A percentile compares a stretch with the other conserved stretches of the same genome.
These are phyloP conservation scores for Pammene fasciana DNA, from an alignment of 2,888 invertebrate genomes.

Conservation along the genomic window DNA sequence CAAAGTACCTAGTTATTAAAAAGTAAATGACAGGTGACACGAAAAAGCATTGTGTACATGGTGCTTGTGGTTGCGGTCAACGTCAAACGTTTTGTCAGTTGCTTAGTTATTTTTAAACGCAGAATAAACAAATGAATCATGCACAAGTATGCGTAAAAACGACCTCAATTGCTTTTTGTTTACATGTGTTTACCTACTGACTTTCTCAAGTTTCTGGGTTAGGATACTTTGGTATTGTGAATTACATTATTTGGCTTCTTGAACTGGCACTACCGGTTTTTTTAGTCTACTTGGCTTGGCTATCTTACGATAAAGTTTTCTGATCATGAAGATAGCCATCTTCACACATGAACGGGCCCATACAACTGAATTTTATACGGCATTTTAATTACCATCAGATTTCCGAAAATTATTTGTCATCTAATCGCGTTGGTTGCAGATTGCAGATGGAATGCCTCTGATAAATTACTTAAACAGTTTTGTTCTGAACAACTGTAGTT, in stretches of 20 bases:
- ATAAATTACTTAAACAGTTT: no score
- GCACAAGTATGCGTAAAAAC: constrained; percentile 58
- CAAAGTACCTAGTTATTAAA: constrained; percentile 11
- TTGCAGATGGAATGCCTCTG: no score
- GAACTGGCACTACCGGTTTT: constrained; percentile 26
- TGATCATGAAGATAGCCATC: constrained; percentile 3
- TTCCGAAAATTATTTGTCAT: neutral
- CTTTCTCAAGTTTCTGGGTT: constrained; percentile 47
- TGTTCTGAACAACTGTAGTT: no score
- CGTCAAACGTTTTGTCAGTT: constrained; percentile 34
- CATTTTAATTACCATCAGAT: neutral
- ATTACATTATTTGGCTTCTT: constrained; percentile 36
- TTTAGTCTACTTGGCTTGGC: constrained; percentile 21
- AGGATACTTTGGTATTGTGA: constrained; percentile 38
- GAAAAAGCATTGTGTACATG: constrained; percentile 22
- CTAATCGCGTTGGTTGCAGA: neutral
- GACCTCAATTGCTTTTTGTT: constrained; percentile 56
- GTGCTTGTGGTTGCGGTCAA: constrained; percentile 27
- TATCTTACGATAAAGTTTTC: neutral
- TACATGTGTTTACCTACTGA: constrained; percentile 51
- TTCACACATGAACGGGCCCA: neutral
- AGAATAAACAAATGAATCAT: constrained; percentile 54
- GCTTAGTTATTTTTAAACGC: constrained; percentile 46
- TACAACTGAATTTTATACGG: neutral
- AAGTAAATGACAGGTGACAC: constrained; percentile 30